These are phyloP conservation scores for Lophius americanus DNA, from an alignment of 2,797 vertebrate species.

Conservation along the genomic window DNA sequence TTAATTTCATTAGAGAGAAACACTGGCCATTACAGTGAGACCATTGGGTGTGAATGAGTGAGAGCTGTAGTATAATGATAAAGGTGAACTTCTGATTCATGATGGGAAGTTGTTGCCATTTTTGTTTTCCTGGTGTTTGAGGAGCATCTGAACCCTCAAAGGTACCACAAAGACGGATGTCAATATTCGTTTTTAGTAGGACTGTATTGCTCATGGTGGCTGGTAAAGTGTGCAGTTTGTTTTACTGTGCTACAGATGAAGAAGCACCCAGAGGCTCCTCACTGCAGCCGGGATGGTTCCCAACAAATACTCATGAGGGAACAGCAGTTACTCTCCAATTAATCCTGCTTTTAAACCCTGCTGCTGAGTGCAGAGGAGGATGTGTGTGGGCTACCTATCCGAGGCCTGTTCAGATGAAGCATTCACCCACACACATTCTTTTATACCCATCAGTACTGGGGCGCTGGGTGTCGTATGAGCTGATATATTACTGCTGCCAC, in stretches of 20 bases:
- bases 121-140: background rate
- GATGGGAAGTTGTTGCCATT: conserved; percentile 8
- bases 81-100: conserved; percentile 1
- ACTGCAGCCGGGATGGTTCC: conserved; percentile 69
- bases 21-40: conserved; percentile 16
- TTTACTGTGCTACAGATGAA: conserved; percentile 57
- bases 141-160: background rate
- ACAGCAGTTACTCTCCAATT: conserved; percentile 69
- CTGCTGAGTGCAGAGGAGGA: conserved; percentile 20
- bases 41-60: conserved; percentile 18
- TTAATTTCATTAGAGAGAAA: conserved; percentile 46
- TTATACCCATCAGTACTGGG: conserved; percentile 54
- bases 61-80: conserved; percentile 5
- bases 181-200: conserved; percentile 21
- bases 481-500: conserved; percentile 50
- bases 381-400: conserved; percentile 46
- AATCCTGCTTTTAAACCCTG: conserved; percentile 65
- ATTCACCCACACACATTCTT: conserved; percentile 36
- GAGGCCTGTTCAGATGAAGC: conserved; percentile 59
- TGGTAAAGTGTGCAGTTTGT: conserved; percentile 37
- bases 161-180: conserved; percentile 7
- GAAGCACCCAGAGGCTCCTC: conserved; percentile 68
- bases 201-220: conserved; percentile 31
- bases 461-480: conserved; percentile 46
- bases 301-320: conserved; percentile 73